A percentile compares a stretch with the other conserved stretches of the same genome.
Evolutionary conservation across 2,797 vertebrate species (phyloP).

Genomic region (Glyptemys insculpta): DNA sequence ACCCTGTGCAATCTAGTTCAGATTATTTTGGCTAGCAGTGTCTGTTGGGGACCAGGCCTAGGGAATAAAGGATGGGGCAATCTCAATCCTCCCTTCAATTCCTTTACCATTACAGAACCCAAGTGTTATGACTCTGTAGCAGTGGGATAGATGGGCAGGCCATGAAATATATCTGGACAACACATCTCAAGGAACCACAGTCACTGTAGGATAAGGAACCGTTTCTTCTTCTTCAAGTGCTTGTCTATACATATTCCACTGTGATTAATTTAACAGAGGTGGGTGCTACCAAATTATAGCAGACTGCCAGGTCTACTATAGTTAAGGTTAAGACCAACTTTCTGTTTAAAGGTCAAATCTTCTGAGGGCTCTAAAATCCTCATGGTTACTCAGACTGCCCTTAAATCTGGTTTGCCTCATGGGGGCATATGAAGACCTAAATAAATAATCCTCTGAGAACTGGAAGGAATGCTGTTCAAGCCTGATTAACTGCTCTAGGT

Average conservation of each 20-base stretch:
- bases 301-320: background rate
- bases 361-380: no score
- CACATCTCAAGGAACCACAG: background rate
- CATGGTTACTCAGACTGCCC: no score
- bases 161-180: accelerated
- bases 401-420: no score
- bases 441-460: background rate
- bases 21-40: background rate
- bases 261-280: background rate
- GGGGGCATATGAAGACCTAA: background rate
- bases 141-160: background rate
- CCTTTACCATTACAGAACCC: background rate
- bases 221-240: background rate
- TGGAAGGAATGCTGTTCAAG: background rate
- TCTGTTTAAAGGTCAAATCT: no score
- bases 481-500: background rate
- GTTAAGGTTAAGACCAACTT: no score
- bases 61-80: background rate
- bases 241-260: background rate
- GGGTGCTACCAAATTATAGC: background rate
- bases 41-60: background rate
- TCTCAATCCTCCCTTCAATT: background rate
- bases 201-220: background rate
- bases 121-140: background rate
- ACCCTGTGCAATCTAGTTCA: background rate